Evolutionary conservation across 1,140 invertebrate species (phyloP), one percentile per base, ranked within the genome.

Genomic region (Drosophila albomicans): DNA sequence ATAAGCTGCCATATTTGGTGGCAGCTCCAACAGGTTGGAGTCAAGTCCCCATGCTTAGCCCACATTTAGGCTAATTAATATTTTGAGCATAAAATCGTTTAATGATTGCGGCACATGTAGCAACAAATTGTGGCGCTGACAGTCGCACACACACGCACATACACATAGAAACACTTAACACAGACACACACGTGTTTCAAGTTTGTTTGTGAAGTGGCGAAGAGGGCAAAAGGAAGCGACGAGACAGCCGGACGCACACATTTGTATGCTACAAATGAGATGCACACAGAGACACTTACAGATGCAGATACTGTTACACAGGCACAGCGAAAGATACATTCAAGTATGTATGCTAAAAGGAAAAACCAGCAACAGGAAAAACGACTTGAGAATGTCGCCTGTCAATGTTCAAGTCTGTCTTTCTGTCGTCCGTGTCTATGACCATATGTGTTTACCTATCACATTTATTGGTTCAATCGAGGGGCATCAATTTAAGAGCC

Each of bases 401-500:
- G 35, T 45, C 30, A 1, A 4, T 56, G 13, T 59, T 8, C 30
- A 5, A 32, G 30, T 38, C 35, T 38, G 3, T 8, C 30, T 6
- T 5, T 38, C 35, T 10, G 11, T 13, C 49, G 45, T 38, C 35
- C n/a, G n/a, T n/a, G n/a, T n/a, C 30, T 38, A 38, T 74, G 68
- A 16, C 82, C 77, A 88, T 84, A 89, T 89, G 84, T 89, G 85
- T 78, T 84, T 84, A 88, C 84, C 85, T 88, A 89, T 89, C 73
- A 90, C 75, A 89, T 88, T 88, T 88, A 89, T 89, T 88, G 79
- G 81, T 81, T 81, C 85, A 89, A 88, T 88, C 85, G 85, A 80
- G 69, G 78, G 74, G 67, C 84, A 89, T 88, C 84, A 88, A 84
- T 81, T 89, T 80, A 84, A 78, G 85, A 75, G 84, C 80, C 82